Evolutionary conservation across 2,888 invertebrate genomes (phyloP).

Genomic region (Drosophila eohydei): DNA sequence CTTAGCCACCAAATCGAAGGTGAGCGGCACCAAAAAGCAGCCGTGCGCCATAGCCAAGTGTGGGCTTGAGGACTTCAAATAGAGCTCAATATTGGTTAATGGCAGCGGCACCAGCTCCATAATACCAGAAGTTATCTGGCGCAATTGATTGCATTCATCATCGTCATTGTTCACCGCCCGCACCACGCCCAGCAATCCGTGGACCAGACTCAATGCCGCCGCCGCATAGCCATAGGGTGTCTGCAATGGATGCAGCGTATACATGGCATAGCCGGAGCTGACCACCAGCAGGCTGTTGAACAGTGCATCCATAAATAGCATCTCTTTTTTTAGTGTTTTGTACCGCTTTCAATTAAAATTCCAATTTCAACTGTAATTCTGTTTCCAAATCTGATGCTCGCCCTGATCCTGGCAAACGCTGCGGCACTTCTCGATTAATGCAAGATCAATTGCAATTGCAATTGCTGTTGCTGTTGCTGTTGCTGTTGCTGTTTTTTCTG

Average conservation of each 20-base stretch:
- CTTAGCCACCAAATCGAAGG: slow-evolving; percentile 66
- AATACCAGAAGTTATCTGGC: slow-evolving; percentile 54
- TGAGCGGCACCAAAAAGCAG: slow-evolving; percentile 73
- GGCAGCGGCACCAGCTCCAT: slow-evolving; percentile 76
- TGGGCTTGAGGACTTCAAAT: slow-evolving; percentile 60
- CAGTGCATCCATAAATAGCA: slow-evolving; percentile 66
- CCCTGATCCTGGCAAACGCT: neutral
- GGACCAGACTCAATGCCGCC: slow-evolving; percentile 66
- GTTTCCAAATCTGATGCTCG: too few relatives aligned
- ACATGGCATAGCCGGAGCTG: slow-evolving; percentile 74
- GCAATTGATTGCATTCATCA: slow-evolving; percentile 51
- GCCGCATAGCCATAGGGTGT: slow-evolving; percentile 75
- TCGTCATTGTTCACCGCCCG: slow-evolving; percentile 49
- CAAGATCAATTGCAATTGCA: neutral
- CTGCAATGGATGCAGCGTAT: slow-evolving; percentile 58
- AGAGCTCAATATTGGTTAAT: slow-evolving; percentile 75
- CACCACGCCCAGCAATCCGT: slow-evolving; percentile 74
- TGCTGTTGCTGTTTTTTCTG: neutral
- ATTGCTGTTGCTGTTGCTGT: neutral
- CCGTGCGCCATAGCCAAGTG: slow-evolving; percentile 74
- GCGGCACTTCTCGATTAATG: neutral
- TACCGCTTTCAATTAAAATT: neutral
- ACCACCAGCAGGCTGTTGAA: slow-evolving; percentile 73
- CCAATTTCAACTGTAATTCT: neutral
- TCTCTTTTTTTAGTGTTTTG: slow-evolving; percentile 22